phyloP scores from a whole-genome alignment of 2,888 invertebrate species.

The Acholoe squamosa region DNA sequence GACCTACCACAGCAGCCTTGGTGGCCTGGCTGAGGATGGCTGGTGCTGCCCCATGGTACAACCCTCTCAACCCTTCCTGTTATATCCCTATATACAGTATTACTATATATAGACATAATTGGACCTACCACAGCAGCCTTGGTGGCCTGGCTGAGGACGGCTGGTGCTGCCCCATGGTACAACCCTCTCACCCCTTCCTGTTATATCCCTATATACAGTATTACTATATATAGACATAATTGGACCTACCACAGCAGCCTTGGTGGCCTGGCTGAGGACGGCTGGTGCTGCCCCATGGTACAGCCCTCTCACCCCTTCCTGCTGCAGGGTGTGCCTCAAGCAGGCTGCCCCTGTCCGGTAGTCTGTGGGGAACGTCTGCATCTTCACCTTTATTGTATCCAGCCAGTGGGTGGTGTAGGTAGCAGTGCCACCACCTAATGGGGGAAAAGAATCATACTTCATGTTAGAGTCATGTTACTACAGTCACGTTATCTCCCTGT shows the following conservation, averaged over 20 bases:
- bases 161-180: conserved; percentile 70
- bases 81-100: too few relatives aligned
- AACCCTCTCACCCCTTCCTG: conserved; percentile 67
- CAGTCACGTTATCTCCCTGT: too few relatives aligned
- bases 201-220: too few relatives aligned
- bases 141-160: too few relatives aligned
- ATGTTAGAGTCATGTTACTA: too few relatives aligned
- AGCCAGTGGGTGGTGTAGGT: conserved; percentile 70
- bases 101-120: too few relatives aligned
- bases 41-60: too few relatives aligned
- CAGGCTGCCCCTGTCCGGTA: conserved; percentile 63
- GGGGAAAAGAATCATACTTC: too few relatives aligned
- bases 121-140: neutral
- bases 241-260: neutral
- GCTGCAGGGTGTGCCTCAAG: conserved; percentile 64
- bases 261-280: conserved; percentile 65
- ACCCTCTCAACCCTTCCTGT: too few relatives aligned
- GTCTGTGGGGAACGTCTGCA: conserved; percentile 68
- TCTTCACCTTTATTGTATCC: conserved; percentile 70
- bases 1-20: too few relatives aligned
- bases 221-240: too few relatives aligned
- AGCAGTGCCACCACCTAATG: conserved; percentile 69
- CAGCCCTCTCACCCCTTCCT: conserved; percentile 68
- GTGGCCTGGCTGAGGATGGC: too few relatives aligned
- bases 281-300: conserved; percentile 70